Base-by-base conservation (phyloP, 2,113 vertebrate genomes). In the Pitta sordida region DNA sequence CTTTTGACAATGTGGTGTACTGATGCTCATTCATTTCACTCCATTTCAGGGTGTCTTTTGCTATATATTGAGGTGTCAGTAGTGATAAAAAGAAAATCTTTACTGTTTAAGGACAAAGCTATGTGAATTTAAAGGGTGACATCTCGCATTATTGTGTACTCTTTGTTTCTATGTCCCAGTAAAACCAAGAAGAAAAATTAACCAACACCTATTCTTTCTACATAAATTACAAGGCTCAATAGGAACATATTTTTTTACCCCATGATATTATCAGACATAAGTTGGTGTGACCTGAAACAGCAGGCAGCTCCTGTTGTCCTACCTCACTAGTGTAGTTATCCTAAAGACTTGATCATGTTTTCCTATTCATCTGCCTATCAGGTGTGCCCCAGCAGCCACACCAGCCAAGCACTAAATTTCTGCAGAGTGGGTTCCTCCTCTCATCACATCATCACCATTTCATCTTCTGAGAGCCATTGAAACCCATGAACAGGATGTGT, bases 11-110 rank as follows among this genome's bases (percentile, higher is more conserved):
- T 34, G 39, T 65, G 29, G n/a, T 84, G 52, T 26, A 53, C 86
- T 44, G 77, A 48, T 4, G 3, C 30, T 68, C 75, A n/a, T 80
- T 85, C 46, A 43, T 92, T 94, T 91, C 68, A 95, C 82, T 91
- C 56, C 82, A 93, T 90, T 94, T 95, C 93, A 95, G 91, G 87
- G 76, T 78, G 90, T 97, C 94, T 89, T 97, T 96, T 96, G 93
- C 95, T 86, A 88, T 96, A 94, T 95, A 95, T 78, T 95, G 97
- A 97, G 91, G 94, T 91, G 95, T 94, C 94, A 88, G 90, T 77
- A 94, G 81, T 82, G 91, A 83, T 41, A 78, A 95, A 94, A 93
- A 90, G n/a, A 87, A 91, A 91, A 41, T 10, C 62, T 90, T 74
- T 91, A 39, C 48, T 60, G 49, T 63, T 85, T 95, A 88, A 92